Conservation (phyloP, 2,797 vertebrate genomes). For the Scolopax bukidnonensis region DNA sequence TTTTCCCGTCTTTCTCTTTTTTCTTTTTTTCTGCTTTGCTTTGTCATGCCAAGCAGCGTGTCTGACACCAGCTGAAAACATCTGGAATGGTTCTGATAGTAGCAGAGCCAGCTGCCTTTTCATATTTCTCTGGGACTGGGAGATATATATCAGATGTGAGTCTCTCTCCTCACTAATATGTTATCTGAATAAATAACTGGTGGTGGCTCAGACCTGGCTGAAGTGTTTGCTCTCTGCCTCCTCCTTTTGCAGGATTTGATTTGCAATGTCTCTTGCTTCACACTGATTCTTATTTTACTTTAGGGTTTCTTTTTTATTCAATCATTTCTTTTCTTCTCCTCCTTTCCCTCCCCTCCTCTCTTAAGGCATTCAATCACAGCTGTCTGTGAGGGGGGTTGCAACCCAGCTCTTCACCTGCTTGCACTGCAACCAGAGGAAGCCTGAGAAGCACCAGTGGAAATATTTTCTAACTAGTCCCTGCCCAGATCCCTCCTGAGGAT, state of each 20-base stretch:
- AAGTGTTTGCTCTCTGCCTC: constrained; percentile 44
- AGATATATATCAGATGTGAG: constrained; percentile 55
- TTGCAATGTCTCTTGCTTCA: constrained; percentile 57
- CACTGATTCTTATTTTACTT: constrained; percentile 62
- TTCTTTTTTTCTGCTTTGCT: background rate
- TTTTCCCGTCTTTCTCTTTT: background rate
- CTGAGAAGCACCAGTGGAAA: background rate
- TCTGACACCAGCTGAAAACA: constrained; percentile 64
- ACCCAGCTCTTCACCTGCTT: background rate
- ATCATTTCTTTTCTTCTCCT: constrained; percentile 35
- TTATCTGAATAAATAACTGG: constrained; percentile 73
- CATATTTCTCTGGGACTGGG: constrained; percentile 18
- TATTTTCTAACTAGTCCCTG: background rate
- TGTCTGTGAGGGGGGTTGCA: background rate
- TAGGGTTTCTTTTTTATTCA: background rate
- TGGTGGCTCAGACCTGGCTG: constrained; percentile 51
- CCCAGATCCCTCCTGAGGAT: background rate
- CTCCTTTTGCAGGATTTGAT: constrained; percentile 54
- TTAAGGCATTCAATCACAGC: constrained; percentile 45
- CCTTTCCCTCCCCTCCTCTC: background rate
- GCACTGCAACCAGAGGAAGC: background rate
- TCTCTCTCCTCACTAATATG: constrained; percentile 56
- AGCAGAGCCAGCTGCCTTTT: constrained; percentile 62
- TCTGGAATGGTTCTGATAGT: constrained; percentile 68
- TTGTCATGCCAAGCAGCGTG: constrained; percentile 41